Evolutionary conservation across 2,113 vertebrate genomes (phyloP), one percentile per base, ranked within the genome.

Genomic region (Oncorhynchus keta): DNA sequence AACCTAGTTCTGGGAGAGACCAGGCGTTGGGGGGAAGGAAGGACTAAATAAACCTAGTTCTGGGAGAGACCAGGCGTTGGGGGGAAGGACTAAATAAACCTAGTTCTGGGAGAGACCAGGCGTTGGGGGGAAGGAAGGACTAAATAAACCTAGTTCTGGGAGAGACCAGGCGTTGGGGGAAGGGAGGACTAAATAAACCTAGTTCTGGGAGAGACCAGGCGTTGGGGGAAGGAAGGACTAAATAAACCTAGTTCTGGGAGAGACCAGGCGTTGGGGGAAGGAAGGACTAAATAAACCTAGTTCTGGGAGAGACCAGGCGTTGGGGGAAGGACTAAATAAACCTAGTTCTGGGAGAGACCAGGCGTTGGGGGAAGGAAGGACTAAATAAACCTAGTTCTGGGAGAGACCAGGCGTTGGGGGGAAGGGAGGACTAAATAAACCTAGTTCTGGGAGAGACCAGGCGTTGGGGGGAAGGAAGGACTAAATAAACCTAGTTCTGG

Each of bases 21-120:
- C 3, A 61, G 59, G 59, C 59, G n/a, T 75, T 73, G 67, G 76
- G 68, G 57, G 64, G 35, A n/a, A n/a, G n/a, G 9, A 3, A 26
- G 30, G 62, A 74, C 68, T 76, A 68, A 74, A 66, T 3, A 32
- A 1, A 73, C 69, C 28, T 79, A 65, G 66, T 62, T 76, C 68
- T 70, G 30, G 28, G 70, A 77, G 77, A 28, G 9, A 66, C 11
- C 3, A 61, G 59, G 59, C 59, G 5, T 75, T 73, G 67, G 76
- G 66, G 70, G 57, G 14, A 2, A 26, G 30, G 62, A 74, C 68
- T 74, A 68, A 74, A 66, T 3, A 32, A 1, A 73, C 69, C 28
- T 79, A 65, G 66, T 57, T 76, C 65, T 70, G 30, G 28, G 70
- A 77, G 77, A 28, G 3, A 66, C 11, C 3, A 61, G 59, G 59